A percentile compares a stretch with the other conserved stretches of the same genome.
Conservation (phyloP, 2,797 vertebrate genomes). For the Pantherophis vulpinus region DNA sequence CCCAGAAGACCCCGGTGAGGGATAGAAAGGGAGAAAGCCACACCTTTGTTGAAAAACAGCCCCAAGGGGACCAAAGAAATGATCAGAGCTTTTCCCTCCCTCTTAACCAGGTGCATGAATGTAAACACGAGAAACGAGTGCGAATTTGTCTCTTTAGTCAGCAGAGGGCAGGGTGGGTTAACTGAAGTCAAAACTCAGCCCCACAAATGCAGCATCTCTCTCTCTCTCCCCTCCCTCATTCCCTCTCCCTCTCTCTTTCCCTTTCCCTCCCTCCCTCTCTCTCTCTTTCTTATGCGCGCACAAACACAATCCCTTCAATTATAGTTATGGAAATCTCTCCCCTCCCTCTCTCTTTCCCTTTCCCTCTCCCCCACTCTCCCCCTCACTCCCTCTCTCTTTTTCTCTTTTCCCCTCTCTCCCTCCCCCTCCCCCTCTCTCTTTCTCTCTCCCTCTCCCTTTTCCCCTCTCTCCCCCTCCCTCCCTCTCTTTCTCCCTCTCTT, state of each 20-base stretch:
- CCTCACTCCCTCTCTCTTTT: too few species aligned
- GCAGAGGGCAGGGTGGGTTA: neutral
- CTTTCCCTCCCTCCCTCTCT: too few species aligned
- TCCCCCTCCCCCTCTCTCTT: too few species aligned
- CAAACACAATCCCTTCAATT: neutral
- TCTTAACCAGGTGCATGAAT: neutral
- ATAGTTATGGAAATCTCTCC: neutral
- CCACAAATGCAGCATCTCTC: neutral
- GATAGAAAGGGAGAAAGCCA: too few species aligned
- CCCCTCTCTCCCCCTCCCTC: too few species aligned
- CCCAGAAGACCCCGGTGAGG: neutral
- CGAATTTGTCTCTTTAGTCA: neutral
- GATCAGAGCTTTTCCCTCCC: neutral
- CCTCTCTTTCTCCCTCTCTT: too few species aligned
- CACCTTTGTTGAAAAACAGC: neutral
- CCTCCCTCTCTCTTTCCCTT: too few species aligned
- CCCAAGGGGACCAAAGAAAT: neutral
- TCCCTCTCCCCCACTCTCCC: rapidly evolving
- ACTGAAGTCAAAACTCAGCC: neutral
- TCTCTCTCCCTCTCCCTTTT: too few species aligned
- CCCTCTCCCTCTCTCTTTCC: too few species aligned
- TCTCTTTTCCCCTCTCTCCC: rapidly evolving
- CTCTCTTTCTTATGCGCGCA: too few species aligned
- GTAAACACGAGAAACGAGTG: neutral
- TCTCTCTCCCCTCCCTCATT: too few species aligned